Percentiles rank a stretch among this genome's conserved stretches.
phyloP scores from a whole-genome alignment of 2,113 vertebrate species.

The Paracanthobrama guichenoti region DNA sequence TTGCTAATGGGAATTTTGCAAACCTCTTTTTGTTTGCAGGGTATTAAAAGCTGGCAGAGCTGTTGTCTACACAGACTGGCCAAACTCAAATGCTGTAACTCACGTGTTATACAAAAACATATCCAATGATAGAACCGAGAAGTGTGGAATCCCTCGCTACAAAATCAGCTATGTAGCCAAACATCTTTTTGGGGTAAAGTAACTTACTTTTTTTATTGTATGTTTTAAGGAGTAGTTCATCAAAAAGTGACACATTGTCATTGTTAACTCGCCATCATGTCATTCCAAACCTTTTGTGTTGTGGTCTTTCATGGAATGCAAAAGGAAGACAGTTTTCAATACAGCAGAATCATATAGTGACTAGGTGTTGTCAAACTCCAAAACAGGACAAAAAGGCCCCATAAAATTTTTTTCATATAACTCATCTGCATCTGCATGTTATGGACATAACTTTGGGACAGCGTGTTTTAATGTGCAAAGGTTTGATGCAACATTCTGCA shows the following conservation, averaged over 20 bases:
- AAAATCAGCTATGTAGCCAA: slow-evolving; percentile 81
- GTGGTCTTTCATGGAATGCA: neutral
- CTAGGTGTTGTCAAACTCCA: neutral
- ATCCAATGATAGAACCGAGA: slow-evolving; percentile 57
- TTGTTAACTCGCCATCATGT: neutral
- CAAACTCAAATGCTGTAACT: slow-evolving; percentile 73
- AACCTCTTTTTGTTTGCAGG: slow-evolving; percentile 70
- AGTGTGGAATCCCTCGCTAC: slow-evolving; percentile 72
- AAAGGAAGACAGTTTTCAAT: neutral
- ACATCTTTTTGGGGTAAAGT: slow-evolving; percentile 86
- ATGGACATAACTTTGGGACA: neutral
- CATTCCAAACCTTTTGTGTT: neutral
- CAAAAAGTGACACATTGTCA: neutral
- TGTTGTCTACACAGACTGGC: slow-evolving; percentile 72
- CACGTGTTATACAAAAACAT: slow-evolving; percentile 80
- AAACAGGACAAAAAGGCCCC: neutral
- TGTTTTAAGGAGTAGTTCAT: neutral
- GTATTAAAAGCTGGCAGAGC: slow-evolving; percentile 88
- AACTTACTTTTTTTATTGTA: neutral
- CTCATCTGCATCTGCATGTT: neutral
- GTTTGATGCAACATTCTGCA: neutral
- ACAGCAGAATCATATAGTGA: neutral
- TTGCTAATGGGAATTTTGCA: neutral
- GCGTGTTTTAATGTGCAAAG: neutral
- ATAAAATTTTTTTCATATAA: neutral